These are phyloP conservation scores for Diceros bicornis DNA, from an alignment of 2,797 vertebrate genomes.

Conservation along the genomic window DNA sequence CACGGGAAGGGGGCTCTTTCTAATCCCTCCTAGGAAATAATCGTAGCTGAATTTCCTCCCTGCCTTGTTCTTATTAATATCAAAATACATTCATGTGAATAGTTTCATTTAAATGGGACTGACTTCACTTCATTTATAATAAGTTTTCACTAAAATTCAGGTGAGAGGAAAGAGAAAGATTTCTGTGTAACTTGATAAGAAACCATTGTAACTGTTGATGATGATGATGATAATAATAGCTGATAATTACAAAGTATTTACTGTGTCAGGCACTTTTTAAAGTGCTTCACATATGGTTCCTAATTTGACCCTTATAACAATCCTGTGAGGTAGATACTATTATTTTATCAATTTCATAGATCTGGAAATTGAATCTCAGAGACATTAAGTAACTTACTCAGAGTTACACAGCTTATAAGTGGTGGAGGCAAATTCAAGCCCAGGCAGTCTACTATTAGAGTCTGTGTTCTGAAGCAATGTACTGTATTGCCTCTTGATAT, in stretches of 20 bases:
- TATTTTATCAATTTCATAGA: background rate
- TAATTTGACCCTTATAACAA: background rate
- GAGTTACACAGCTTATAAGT: background rate
- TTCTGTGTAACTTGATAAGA: background rate
- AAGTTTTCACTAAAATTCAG: background rate
- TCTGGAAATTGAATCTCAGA: background rate
- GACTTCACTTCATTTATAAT: background rate
- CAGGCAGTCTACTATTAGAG: background rate
- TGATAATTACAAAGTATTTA: background rate
- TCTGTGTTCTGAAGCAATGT: background rate
- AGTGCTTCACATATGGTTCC: background rate
- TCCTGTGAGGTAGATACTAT: background rate
- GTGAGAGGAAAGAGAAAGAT: background rate
- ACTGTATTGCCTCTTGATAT: background rate
- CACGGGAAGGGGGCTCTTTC: background rate
- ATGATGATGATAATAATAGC: background rate
- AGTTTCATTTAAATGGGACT: background rate
- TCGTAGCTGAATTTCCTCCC: background rate
- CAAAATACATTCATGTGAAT: background rate
- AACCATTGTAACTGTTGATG: background rate
- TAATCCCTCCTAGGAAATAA: background rate
- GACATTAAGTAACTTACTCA: background rate
- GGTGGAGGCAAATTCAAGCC: background rate
- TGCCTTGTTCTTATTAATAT: background rate
- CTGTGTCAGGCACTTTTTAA: background rate